A percentile compares a stretch with the other conserved stretches of the same genome.
These are phyloP conservation scores for Falcaria lacertinaria DNA, from an alignment of 2,888 invertebrate species.

Conservation along the genomic window DNA sequence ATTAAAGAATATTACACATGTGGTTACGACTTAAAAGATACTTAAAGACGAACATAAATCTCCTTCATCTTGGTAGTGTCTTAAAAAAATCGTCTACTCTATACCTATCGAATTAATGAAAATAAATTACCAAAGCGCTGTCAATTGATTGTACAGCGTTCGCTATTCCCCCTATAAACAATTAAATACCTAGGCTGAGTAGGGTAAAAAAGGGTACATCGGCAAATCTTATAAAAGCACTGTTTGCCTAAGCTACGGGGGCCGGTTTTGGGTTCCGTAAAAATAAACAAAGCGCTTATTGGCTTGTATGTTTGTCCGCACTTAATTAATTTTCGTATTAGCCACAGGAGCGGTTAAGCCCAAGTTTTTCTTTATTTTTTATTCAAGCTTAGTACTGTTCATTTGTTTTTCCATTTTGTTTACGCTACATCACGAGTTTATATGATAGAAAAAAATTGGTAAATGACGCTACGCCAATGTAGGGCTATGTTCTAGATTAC, in stretches of 20 bases:
- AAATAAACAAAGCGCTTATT: conserved; percentile 57
- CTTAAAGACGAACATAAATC: too few relatives aligned
- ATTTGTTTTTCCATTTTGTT: not conserved
- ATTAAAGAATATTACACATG: too few relatives aligned
- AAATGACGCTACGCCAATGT: too few relatives aligned
- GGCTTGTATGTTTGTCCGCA: conserved; percentile 51
- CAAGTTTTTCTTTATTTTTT: not conserved
- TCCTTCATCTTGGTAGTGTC: too few relatives aligned
- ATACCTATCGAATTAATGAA: too few relatives aligned
- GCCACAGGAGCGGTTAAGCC: conserved; percentile 23
- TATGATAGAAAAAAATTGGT: too few relatives aligned
- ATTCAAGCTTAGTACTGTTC: not conserved
- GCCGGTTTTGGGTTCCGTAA: conserved; percentile 34
- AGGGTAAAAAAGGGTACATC: conserved; percentile 17
- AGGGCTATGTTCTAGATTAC: too few relatives aligned
- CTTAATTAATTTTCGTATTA: conserved; percentile 73
- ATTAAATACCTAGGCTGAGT: conserved; percentile 5
- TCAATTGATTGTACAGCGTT: too few relatives aligned
- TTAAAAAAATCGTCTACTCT: too few relatives aligned
- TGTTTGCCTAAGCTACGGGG: not conserved
- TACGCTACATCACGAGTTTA: not conserved
- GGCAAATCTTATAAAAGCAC: conserved; percentile 42
- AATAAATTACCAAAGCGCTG: too few relatives aligned
- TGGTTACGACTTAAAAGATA: too few relatives aligned
- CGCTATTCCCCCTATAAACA: not conserved